These are phyloP conservation scores for Syrphus vitripennis DNA, from an alignment of 2,888 invertebrate species.

Conservation along the genomic window DNA sequence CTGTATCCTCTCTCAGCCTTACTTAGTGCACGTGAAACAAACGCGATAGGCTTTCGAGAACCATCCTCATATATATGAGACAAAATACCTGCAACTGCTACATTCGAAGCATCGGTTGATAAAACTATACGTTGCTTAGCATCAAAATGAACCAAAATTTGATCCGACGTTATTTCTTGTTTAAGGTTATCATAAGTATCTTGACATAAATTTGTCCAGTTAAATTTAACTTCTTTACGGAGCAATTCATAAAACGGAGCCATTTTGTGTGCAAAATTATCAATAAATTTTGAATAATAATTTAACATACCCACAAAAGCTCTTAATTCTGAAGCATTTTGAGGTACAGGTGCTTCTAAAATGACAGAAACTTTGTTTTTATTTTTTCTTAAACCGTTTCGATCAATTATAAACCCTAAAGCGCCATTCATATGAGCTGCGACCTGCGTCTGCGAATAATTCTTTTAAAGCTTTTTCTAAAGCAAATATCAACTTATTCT, in stretches of 20 bases:
- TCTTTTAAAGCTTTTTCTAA: too few relatives aligned
- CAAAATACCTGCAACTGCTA: not conserved
- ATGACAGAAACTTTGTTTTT: not conserved
- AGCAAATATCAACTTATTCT: too few relatives aligned
- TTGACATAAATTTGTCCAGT: not conserved
- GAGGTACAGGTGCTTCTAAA: constrained; percentile 1
- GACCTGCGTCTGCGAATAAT: too few relatives aligned
- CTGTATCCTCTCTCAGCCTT: not conserved
- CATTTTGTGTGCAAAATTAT: constrained; percentile 8
- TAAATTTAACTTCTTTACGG: not conserved
- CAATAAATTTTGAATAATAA: constrained; percentile 15
- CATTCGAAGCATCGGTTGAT: constrained; percentile 13
- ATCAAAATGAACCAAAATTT: constrained; percentile 40
- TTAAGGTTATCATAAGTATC: constrained; percentile 17
- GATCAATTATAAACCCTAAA: constrained; percentile 4
- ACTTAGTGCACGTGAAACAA: not conserved
- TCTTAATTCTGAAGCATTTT: not conserved
- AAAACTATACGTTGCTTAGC: constrained; percentile 23
- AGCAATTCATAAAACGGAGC: not conserved
- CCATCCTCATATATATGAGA: not conserved
- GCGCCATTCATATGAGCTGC: too few relatives aligned
- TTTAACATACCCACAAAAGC: constrained; percentile 20
- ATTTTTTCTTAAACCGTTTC: constrained; percentile 15
- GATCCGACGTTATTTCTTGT: constrained; percentile 24
- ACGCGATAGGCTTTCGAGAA: not conserved